Evolutionary conservation across 2,113 vertebrate genomes (phyloP).

Genomic region (Tylochromis polylepis): DNA sequence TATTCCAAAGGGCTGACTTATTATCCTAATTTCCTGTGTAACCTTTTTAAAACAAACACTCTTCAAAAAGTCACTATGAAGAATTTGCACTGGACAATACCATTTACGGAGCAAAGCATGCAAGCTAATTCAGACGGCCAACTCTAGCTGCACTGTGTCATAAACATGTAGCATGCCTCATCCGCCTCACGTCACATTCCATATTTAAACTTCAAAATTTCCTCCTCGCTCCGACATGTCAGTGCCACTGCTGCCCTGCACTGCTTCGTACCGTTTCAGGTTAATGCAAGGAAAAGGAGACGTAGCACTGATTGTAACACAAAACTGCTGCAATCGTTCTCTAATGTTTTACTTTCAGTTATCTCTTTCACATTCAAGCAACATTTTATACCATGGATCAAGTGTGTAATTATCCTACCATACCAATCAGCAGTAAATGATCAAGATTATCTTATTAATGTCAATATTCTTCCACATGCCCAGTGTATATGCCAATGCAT

Average conservation of each 20-base stretch:
- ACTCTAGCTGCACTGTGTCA: accelerated
- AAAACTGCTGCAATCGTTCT: background rate
- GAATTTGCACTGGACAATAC: background rate
- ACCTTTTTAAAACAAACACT: background rate
- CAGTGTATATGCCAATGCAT: background rate
- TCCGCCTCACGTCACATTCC: background rate
- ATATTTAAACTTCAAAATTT: background rate
- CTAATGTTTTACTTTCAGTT: background rate
- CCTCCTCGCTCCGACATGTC: accelerated
- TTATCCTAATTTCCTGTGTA: background rate
- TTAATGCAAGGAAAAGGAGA: background rate
- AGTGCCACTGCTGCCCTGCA: background rate
- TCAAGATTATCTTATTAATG: background rate
- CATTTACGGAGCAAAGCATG: background rate
- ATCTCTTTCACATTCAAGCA: background rate
- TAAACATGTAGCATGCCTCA: background rate
- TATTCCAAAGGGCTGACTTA: background rate
- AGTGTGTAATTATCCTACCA: background rate
- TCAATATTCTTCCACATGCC: too few relatives aligned
- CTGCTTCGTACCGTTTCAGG: background rate
- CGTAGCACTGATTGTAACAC: too few relatives aligned
- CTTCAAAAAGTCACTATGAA: background rate
- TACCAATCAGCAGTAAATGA: background rate
- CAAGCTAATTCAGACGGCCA: background rate
- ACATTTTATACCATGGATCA: accelerated